Percentiles rank a stretch among this genome's conserved stretches.
Evolutionary conservation across 2,888 invertebrate genomes (phyloP).

Genomic region (Nebria salina): DNA sequence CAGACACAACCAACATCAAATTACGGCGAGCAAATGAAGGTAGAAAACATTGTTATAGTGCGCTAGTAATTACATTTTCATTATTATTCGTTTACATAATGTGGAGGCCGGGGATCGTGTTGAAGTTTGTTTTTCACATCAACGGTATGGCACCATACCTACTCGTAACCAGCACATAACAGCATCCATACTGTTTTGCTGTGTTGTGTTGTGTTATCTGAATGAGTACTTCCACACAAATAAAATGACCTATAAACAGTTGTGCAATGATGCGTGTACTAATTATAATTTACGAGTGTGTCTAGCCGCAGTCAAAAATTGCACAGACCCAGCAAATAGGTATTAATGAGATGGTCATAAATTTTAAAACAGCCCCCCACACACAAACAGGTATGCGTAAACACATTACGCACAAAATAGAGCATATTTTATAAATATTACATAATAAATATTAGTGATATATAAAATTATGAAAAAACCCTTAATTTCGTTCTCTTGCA

Average conservation of each 20-base stretch:
- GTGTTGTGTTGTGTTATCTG: not conserved
- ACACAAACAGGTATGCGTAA: not conserved
- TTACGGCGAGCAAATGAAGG: conserved; percentile 5
- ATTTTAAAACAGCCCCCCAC: not conserved
- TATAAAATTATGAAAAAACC: too few relatives aligned
- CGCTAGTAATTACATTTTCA: conserved; percentile 17
- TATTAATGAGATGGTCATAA: conserved; percentile 11
- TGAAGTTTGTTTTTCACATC: not conserved
- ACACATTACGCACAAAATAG: not conserved
- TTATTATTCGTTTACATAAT: conserved; percentile 13
- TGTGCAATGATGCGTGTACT: conserved; percentile 13
- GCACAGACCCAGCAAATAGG: conserved; percentile 8
- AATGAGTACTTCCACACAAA: conserved; percentile 2
- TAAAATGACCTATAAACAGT: conserved; percentile 17
- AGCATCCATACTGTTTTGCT: not conserved
- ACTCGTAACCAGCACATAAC: not conserved
- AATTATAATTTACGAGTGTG: conserved; percentile 20
- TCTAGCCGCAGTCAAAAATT: conserved; percentile 12
- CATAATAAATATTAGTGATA: not conserved
- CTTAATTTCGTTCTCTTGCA: too few relatives aligned
- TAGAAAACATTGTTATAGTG: conserved; percentile 15
- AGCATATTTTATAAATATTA: not conserved
- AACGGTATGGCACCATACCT: not conserved
- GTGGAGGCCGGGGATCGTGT: conserved; percentile 7
- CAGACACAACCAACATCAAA: not conserved